These are phyloP conservation scores for Proteles cristata DNA, from an alignment of 2,113 vertebrate species.

Conservation along the genomic window DNA sequence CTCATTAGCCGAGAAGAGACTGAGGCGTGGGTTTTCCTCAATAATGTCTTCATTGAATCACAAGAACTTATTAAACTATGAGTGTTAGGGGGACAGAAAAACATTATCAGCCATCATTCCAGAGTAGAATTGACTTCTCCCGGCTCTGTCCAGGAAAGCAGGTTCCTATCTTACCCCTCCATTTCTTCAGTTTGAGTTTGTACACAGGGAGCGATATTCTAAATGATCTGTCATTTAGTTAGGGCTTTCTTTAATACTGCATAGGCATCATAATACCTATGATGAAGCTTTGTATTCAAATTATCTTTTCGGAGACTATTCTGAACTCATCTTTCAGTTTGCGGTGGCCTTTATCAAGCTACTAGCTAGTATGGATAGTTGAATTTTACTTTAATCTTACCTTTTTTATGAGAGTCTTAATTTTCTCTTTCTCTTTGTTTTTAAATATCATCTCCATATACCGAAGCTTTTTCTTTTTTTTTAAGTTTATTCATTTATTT, in stretches of 20 bases:
- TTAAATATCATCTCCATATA: background rate
- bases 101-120: background rate
- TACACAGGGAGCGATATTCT: background rate
- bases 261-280: too few relatives aligned
- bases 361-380: background rate
- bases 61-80: background rate
- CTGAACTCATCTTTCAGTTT: background rate
- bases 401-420: background rate
- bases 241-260: background rate
- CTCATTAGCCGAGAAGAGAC: conserved; percentile 13
- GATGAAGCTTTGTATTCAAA: background rate
- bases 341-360: background rate
- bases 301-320: background rate
- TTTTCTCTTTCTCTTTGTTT: conserved; percentile 13
- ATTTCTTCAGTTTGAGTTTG: background rate
- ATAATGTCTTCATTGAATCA: background rate
- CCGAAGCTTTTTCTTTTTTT: background rate
- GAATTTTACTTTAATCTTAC: background rate
- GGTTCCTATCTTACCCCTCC: background rate
- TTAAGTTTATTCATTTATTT: too few relatives aligned
- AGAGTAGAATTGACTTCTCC: background rate
- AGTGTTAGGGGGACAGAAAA: background rate
- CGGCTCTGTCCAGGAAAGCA: background rate
- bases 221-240: background rate
- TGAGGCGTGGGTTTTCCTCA: background rate